Percentiles rank a stretch among this genome's conserved stretches.
Evolutionary conservation across 2,888 invertebrate genomes (phyloP).

Genomic region (Hecatera dysodea): DNA sequence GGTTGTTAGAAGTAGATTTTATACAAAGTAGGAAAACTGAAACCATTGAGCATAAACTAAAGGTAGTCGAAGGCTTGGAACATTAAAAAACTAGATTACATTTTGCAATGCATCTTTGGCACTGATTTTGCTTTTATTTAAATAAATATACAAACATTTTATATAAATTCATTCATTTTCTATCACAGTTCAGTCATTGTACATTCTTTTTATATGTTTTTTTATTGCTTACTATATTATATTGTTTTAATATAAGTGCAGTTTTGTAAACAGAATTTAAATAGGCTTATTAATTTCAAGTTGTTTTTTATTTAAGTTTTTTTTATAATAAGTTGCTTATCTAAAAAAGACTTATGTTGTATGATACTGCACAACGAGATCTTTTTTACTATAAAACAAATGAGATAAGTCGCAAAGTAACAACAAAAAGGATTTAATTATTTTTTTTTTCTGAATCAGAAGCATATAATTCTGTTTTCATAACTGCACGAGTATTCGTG

Average conservation of each 20-base stretch:
- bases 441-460: constrained; percentile 3
- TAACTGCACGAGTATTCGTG: constrained; percentile 76
- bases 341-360: constrained; percentile 55
- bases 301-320: constrained; percentile 22
- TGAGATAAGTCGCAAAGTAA: constrained; percentile 17
- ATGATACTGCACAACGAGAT: constrained; percentile 51
- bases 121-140: constrained; percentile 87
- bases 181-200: constrained; percentile 90
- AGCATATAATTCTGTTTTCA: constrained; percentile 70
- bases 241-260: constrained; percentile 70
- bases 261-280: constrained; percentile 75
- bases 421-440: not conserved
- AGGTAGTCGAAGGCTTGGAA: not conserved
- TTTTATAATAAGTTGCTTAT: constrained; percentile 38
- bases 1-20: not conserved
- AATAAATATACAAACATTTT: constrained; percentile 80
- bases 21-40: not conserved
- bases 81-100: constrained; percentile 53
- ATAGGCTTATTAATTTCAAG: constrained; percentile 48
- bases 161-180: constrained; percentile 76
- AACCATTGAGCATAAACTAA: not conserved
- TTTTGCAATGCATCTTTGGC: constrained; percentile 89
- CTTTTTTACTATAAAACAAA: constrained; percentile 53
- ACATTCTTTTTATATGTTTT: constrained; percentile 81
- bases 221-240: constrained; percentile 76